These are phyloP conservation scores for Bujurquina vittata DNA, from an alignment of 2,113 vertebrate genomes.

Conservation along the genomic window DNA sequence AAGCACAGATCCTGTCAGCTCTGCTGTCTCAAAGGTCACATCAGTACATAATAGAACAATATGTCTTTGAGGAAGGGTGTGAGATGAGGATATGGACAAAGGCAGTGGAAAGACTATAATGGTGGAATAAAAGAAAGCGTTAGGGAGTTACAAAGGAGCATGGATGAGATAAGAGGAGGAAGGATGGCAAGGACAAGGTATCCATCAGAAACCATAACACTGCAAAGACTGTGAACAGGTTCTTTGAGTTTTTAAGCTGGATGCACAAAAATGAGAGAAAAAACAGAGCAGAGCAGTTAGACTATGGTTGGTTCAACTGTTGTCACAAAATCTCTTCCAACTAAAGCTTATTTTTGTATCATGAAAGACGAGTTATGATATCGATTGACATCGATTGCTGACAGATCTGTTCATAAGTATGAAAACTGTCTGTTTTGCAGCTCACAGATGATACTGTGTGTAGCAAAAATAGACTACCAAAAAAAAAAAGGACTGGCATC, in stretches of 20 bases:
- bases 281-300: not conserved
- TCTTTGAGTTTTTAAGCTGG: not conserved
- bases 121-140: constrained; percentile 25
- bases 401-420: not conserved
- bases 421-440: constrained; percentile 1
- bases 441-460: constrained; percentile 17
- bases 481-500: constrained; percentile 18
- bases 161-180: constrained; percentile 13
- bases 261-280: not conserved
- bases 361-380: not conserved
- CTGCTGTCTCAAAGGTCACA: constrained; percentile 53
- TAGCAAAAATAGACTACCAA: not conserved
- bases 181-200: constrained; percentile 5
- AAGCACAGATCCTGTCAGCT: constrained; percentile 44
- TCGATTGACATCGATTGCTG: not conserved
- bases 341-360: not conserved
- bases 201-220: constrained; percentile 20
- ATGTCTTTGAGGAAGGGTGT: not conserved
- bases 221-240: constrained; percentile 5
- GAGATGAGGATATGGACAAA: constrained; percentile 16
- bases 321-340: not conserved
- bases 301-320: not conserved
- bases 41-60: constrained; percentile 41
- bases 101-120: constrained; percentile 13
- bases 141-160: constrained; percentile 25